A percentile compares a stretch with the other conserved stretches of the same genome.
Evolutionary conservation across 2,888 invertebrate genomes (phyloP).

Genomic region (Tanytarsus gracilentus): DNA sequence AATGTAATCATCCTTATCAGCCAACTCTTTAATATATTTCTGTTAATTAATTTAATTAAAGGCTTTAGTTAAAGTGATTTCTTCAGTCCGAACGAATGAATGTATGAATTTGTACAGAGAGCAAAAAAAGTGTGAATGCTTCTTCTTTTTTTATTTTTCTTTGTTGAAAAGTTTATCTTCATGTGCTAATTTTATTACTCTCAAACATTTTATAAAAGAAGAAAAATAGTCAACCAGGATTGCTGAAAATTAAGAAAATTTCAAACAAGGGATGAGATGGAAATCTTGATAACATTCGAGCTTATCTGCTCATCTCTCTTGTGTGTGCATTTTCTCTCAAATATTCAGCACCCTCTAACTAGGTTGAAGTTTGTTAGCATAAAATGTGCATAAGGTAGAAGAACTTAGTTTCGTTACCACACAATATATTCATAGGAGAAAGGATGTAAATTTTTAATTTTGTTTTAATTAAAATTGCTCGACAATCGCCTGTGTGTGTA

Average conservation of each 20-base stretch:
- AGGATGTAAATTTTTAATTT: slow-evolving; percentile 12
- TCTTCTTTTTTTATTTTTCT: neutral
- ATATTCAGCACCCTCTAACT: too few relatives aligned
- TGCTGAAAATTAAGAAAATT: too few relatives aligned
- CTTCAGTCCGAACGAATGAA: neutral
- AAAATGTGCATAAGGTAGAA: too few relatives aligned
- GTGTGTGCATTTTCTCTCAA: too few relatives aligned
- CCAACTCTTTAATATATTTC: neutral
- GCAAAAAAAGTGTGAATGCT: too few relatives aligned
- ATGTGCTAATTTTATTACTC: slow-evolving; percentile 2
- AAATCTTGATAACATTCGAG: too few relatives aligned
- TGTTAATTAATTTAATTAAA: neutral
- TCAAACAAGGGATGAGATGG: too few relatives aligned
- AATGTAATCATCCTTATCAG: neutral
- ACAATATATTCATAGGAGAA: too few relatives aligned
- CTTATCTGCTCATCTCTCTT: too few relatives aligned
- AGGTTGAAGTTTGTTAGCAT: too few relatives aligned
- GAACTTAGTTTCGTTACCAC: too few relatives aligned
- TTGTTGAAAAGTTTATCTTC: slow-evolving; percentile 4
- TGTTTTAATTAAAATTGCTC: slow-evolving; percentile 5
- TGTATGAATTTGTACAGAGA: neutral
- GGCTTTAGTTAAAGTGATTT: neutral
- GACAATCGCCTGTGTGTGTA: neutral
- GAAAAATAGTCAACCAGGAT: neutral
- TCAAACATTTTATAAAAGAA: neutral